Evolutionary conservation across 2,888 invertebrate species (phyloP), one percentile per base, ranked within the genome.

Genomic region (Torymus tubicola): DNA sequence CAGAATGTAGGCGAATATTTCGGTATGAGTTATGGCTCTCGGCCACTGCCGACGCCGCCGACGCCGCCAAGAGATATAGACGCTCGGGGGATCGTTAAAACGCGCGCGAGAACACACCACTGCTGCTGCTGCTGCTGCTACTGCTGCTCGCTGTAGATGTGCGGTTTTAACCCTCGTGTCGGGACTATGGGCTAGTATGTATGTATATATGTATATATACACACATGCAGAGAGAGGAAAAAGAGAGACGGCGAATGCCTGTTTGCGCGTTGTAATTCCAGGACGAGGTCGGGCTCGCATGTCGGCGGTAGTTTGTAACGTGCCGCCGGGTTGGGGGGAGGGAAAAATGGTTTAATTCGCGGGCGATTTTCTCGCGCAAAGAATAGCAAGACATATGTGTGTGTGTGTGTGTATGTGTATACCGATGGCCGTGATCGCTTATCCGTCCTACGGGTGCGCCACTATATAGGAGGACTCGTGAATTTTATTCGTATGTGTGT

Each of bases 1-100:
- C 83, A 86, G 88, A 88, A 88, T 87, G 86, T 87, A 87, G 88
- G 87, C 88, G 87, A 89, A 88, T 87, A 89, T 88, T 88, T 88
- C 78, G 87, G 87, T 85, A 81, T 87, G 88, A 89, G 85, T 89
- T 88, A 89, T 86, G 88, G 84, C 81, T 50, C 74, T 82, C 83
- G 76, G 81, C 82, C 74, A 82, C 82, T 76, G 81, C 82, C 82
- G 84, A 72, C 57, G 82, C 13, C 12, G 21, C 13, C 12, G 21
- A 13, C 16, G 42, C n/a, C 53, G 42, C 2, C 31, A 16, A 64
- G 18, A 18, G 18, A 18, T 16, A 67, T 52, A 67, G 67, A 67
- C 11, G 65, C 57, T 60, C 67, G 71, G 71, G 80, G 77, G 82
- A 75, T 78, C 65, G 78, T 72, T 65, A 75, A 64, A 73, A 60